Conservation (phyloP, 2,888 invertebrate genomes). For the Pseudeuparius sepicola region DNA sequence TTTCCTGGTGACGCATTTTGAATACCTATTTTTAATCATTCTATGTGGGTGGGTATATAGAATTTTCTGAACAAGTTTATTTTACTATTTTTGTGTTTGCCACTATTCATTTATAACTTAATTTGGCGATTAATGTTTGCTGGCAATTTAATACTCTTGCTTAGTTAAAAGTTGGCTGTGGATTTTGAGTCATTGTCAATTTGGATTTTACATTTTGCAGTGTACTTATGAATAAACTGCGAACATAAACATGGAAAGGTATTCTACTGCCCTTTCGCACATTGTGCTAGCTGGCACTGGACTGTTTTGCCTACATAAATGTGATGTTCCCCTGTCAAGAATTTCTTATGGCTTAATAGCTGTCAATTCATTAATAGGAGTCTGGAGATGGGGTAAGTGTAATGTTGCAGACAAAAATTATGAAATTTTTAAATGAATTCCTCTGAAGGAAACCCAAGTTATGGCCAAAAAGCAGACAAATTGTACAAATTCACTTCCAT, state of each 20-base stretch:
- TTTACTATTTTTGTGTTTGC: too few relatives aligned
- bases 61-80: too few relatives aligned
- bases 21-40: too few relatives aligned
- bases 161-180: too few relatives aligned
- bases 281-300: conserved; percentile 31
- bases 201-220: too few relatives aligned
- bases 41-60: too few relatives aligned
- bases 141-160: too few relatives aligned
- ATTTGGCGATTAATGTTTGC: too few relatives aligned
- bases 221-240: too few relatives aligned
- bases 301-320: conserved; percentile 26
- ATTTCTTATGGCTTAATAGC: conserved; percentile 30
- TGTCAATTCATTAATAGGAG: conserved; percentile 31
- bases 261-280: conserved; percentile 32
- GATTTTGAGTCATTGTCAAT: too few relatives aligned
- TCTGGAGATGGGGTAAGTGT: conserved; percentile 33
- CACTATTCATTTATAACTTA: too few relatives aligned
- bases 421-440: conserved; percentile 5
- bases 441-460: conserved; percentile 33
- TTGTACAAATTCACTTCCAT: conserved; percentile 29
- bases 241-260: conserved; percentile 21
- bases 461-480: conserved; percentile 28
- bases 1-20: too few relatives aligned
- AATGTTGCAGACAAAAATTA: background rate
- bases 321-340: conserved; percentile 21